Evolutionary conservation across 2,797 vertebrate genomes (phyloP), one percentile per base, ranked within the genome.

Genomic region (Rhinella marina): DNA sequence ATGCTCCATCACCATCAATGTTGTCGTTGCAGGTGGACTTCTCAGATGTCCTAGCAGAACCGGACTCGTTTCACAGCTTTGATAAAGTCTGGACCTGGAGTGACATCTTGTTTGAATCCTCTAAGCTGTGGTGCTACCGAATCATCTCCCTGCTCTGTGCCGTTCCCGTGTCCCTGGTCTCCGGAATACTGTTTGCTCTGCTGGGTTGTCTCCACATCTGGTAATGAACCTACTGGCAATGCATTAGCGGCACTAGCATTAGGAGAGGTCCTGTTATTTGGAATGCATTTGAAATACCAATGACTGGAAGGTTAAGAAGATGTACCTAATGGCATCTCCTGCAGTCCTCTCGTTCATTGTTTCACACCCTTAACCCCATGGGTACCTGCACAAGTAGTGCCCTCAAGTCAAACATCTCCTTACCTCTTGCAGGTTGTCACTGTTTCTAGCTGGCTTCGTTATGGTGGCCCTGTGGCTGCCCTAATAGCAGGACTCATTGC

Each of bases 121-220:
- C 93, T 7, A 94, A 94, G 16, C 90, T 96, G 32, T 96, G 95
- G 95, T 93, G 94, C 0, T 97, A 97, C 88, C 93, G 94, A 17
- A 92, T 94, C 90, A 93, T 97, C 68, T 94, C 95, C 0, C n/a
- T 95, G 88, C 90, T 97, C 64, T 93, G 94, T 1, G 95, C 95
- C 0, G 92, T 96, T 61, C 96, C 96, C 0, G 90, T 95, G 0
- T 95, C 96, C 19, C 89, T 96, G n/a, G 88, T 96, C 19, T 94
- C 94, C 9, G 96, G 96, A 17, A 80, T 95, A 27, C 91, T 95
- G 12, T 92, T 97, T 78, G 96, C 95, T 52, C 10, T 95, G 61
- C 93, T 96, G 1, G 93, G 95, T 90, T 95, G 94, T 86, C 87
- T 96, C 41, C 95, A 96, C 48, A 95, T 96, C 90, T 96, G 96